Evolutionary conservation across 2,888 invertebrate species (phyloP), one percentile per base, ranked within the genome.

Genomic region (Drosophila tanythrix): DNA sequence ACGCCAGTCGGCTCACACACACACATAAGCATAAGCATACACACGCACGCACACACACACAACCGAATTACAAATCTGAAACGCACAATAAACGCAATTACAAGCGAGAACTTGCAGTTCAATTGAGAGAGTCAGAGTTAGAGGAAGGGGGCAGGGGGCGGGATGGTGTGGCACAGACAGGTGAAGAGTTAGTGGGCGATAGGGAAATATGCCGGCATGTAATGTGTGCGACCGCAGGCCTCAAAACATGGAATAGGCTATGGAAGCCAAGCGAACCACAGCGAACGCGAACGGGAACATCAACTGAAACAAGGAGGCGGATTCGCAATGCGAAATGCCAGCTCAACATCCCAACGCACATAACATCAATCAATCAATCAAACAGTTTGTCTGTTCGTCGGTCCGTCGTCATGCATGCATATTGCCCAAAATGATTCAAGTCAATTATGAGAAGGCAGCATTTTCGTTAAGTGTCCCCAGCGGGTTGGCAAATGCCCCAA

Each of bases 81-180:
- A 86, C 88, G 90, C 88, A 89, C 85, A 85, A 85, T 85, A 85
- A 88, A 85, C 85, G 81, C 88, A 85, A 85, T 85, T 89, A 85
- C 83, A 82, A 68, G 50, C 62, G 63, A 69, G 76, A 58, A 60
- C 56, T 27, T n/a, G 38, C 27, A 8, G 38, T n/a, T 33, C 7
- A 15, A 65, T 15, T 38, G 50, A 35, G 29, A 27, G n/a, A 40
- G 36, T 8, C 43, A 13, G 43, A 10, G 65, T 7, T 31, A 10
- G 40, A 5, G 21, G 11, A 11, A 0, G 6, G 48, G 40, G 8
- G 21, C 31, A 43, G 29, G 56, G 43, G 18, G 52, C 1, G 63
- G 13, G 46, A n/a, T 46, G n/a, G 52, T 27, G 43, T 6, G 70
- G 18, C 50, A 18, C n/a, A 56, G 52, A 21, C 50, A 43, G 43